Base-by-base conservation (phyloP, 2,888 invertebrate genomes). In the Sphaerophoria rueppellii region DNA sequence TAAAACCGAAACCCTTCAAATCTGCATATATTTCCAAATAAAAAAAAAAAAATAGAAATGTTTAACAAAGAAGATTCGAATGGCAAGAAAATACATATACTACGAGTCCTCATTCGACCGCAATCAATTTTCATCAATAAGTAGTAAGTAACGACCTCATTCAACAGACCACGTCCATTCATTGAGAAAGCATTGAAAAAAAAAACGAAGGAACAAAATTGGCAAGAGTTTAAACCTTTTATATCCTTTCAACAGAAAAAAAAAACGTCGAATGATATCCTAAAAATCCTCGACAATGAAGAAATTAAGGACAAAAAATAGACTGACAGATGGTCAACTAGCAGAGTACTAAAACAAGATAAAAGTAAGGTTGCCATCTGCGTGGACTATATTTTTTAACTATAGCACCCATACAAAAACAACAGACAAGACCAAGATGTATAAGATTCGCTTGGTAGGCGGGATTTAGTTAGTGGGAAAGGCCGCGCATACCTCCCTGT, bases 121-220 rank as follows among this genome's bases (percentile, higher is more conserved):
- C 80, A 85, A 85, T 80, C 83, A 85, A 80, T 80, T 80, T 80
- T 70, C 85, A 85, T 81, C 85, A 85, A 77, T 81, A 70, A 70
- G 63, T 48, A 73, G 80, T 76, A 65, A 65, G 57, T 67, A 79
- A 54, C 67, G 55, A 37, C 70, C 52, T 74, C 70, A 65, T 74
- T 54, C 58, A 48, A 46, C 12, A 70, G n/a, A 14, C 43, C 43
- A 63, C 40, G 50, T 37, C 57, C 7, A 32, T 37, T 74, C 43
- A 11, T 2, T 11, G 43, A 43, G 9, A 43, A 43, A 40, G 9
- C 6, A 40, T 40, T 1, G 9, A 40, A 40, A 60, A 24, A 69
- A 65, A 6, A n/a, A 52, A 50, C 37, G n/a, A 3, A 75, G 34
- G 71, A 76, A 80, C 74, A 71, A 72, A 67, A 67, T 57, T 54